phyloP scores from a whole-genome alignment of 2,888 invertebrate species.

The Ceriagrion tenellum region DNA sequence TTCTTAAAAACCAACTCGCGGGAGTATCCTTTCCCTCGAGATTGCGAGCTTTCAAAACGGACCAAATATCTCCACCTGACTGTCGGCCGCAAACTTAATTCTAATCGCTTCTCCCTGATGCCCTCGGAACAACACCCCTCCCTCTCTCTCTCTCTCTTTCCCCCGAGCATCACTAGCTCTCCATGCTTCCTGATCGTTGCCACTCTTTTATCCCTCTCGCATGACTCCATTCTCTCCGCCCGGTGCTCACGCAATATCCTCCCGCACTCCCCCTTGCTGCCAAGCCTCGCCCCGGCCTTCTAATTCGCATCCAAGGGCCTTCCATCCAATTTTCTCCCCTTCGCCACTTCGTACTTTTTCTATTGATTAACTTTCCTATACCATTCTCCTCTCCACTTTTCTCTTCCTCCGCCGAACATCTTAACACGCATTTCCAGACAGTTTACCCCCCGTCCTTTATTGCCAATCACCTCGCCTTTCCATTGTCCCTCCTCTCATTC shows the following conservation, averaged over 20 bases:
- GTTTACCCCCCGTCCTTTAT: not conserved
- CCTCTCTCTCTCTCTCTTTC: not conserved
- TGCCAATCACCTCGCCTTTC: not conserved
- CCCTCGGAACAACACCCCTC: not conserved
- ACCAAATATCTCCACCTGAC: not conserved
- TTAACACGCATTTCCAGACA: not conserved
- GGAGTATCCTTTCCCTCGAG: too few relatives aligned
- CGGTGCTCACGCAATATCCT: not conserved
- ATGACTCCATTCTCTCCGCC: not conserved
- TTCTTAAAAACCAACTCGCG: too few relatives aligned
- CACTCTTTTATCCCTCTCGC: not conserved
- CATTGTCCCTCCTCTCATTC: not conserved
- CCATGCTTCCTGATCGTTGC: too few relatives aligned
- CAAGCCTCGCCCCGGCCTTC: not conserved
- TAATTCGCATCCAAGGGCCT: not conserved
- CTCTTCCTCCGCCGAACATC: not conserved
- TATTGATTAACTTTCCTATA: slow-evolving; percentile 21
- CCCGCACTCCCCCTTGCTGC: not conserved
- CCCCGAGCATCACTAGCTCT: not conserved
- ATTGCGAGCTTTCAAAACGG: not conserved
- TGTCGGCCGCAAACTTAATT: not conserved
- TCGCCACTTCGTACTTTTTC: not conserved
- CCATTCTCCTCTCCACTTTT: not conserved
- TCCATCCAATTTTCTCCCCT: slow-evolving; percentile 11
- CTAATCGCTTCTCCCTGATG: not conserved